Conservation (phyloP, 1,140 invertebrate genomes). For the Scaptomyza pallida region DNA sequence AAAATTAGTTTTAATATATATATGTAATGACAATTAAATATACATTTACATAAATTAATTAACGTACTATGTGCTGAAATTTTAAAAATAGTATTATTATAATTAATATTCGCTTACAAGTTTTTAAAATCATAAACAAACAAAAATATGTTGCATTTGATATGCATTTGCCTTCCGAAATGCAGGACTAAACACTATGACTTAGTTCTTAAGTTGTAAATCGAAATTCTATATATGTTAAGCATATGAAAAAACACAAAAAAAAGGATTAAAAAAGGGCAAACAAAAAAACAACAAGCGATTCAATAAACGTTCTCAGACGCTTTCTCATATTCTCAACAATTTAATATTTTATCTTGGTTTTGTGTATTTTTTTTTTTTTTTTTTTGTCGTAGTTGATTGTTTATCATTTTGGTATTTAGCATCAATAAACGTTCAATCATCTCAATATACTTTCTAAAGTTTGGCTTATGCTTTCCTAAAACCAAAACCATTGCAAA, state of each 20-base stretch:
- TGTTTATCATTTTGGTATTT: slow-evolving; percentile 35
- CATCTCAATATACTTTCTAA: slow-evolving; percentile 19
- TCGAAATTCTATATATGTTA: slow-evolving; percentile 17
- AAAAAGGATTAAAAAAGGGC: slow-evolving; percentile 7
- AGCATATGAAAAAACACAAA: slow-evolving; percentile 3
- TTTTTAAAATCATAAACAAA: slow-evolving; percentile 43
- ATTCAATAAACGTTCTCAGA: slow-evolving; percentile 13
- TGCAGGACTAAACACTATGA: slow-evolving; percentile 66
- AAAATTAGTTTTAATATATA: slow-evolving; percentile 1
- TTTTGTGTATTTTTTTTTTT: slow-evolving; percentile 8
- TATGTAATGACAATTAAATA: slow-evolving; percentile 9
- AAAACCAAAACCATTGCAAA: slow-evolving; percentile 18
- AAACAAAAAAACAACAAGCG: slow-evolving; percentile 29
- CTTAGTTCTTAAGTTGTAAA: slow-evolving; percentile 71
- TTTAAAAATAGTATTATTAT: slow-evolving; percentile 48
- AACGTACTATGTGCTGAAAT: slow-evolving; percentile 50
- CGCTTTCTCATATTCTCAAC: slow-evolving; percentile 7
- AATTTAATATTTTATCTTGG: slow-evolving; percentile 25
- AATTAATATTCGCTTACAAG: slow-evolving; percentile 24
- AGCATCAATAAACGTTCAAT: slow-evolving; percentile 35
- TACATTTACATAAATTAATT: slow-evolving; percentile 33
- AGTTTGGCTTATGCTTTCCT: slow-evolving; percentile 27
- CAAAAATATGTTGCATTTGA: slow-evolving; percentile 35
- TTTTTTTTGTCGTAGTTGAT: slow-evolving; percentile 2
- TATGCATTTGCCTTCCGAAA: slow-evolving; percentile 25